These are phyloP conservation scores for Anser cygnoides DNA, from an alignment of 2,113 vertebrate genomes.

Conservation along the genomic window DNA sequence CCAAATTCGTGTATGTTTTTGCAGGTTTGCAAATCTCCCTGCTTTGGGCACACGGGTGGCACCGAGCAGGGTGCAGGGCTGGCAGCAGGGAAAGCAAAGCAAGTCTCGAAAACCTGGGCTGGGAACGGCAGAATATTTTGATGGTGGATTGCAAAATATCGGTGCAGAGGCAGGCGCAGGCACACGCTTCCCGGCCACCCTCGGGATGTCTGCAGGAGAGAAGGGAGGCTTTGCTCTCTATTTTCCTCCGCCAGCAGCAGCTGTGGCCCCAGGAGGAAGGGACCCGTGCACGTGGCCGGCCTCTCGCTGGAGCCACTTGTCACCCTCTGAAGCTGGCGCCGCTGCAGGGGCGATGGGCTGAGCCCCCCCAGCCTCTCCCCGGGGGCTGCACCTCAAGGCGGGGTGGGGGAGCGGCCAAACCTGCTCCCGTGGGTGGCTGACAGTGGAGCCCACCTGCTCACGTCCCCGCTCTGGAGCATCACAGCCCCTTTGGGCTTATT, in stretches of 20 bases:
- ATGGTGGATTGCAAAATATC: rapidly evolving
- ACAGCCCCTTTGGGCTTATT: neutral
- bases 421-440: rapidly evolving
- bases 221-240: rapidly evolving
- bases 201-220: neutral
- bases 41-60: neutral
- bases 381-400: neutral
- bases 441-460: neutral
- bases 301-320: neutral
- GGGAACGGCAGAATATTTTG: neutral
- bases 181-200: rapidly evolving
- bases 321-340: neutral
- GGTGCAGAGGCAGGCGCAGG: neutral
- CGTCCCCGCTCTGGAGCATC: rapidly evolving
- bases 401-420: neutral
- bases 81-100: neutral
- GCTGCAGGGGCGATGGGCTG: rapidly evolving
- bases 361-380: neutral
- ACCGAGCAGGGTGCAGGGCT: neutral
- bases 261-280: neutral
- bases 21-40: neutral
- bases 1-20: too few relatives aligned
- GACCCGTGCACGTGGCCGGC: rapidly evolving
- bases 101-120: rapidly evolving
- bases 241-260: rapidly evolving